Percentiles rank a stretch among this genome's conserved stretches.
Evolutionary conservation across 2,888 invertebrate genomes (phyloP).

Genomic region (Rhimphoctona megacephalus): DNA sequence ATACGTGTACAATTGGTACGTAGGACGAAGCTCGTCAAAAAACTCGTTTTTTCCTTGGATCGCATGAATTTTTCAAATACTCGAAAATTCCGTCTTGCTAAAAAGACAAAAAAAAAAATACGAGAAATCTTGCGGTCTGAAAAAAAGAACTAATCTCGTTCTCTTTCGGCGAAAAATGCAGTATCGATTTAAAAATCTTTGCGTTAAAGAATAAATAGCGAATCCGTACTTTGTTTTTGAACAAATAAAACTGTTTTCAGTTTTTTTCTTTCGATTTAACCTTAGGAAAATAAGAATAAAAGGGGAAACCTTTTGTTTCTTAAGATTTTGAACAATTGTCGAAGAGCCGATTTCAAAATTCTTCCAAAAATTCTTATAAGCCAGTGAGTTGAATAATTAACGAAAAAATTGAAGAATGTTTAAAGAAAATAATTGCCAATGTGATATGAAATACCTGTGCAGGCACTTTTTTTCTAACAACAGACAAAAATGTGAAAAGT

Average conservation of each 20-base stretch:
- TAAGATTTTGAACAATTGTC: not conserved
- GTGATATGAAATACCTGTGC: constrained; percentile 11
- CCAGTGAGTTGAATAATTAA: not conserved
- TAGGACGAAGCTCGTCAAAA: not conserved
- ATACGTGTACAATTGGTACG: constrained; percentile 53
- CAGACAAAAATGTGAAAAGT: constrained; percentile 18
- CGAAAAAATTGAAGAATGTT: not conserved
- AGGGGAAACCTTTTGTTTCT: not conserved
- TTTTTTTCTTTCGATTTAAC: not conserved
- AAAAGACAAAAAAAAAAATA: not conserved
- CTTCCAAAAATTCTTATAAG: not conserved
- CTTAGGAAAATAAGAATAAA: not conserved
- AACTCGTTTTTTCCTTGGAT: not conserved
- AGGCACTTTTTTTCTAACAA: constrained; percentile 2
- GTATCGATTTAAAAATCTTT: not conserved
- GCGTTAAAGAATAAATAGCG: not conserved
- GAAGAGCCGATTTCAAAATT: not conserved
- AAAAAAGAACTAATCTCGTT: not conserved
- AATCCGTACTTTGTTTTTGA: not conserved
- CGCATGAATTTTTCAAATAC: not conserved
- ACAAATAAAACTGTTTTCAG: not conserved
- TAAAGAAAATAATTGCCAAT: not conserved
- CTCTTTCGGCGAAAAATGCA: not conserved
- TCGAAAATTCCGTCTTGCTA: not conserved
- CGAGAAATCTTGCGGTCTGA: not conserved